Evolutionary conservation across 2,888 invertebrate species (phyloP), one percentile per base, ranked within the genome.

Genomic region (Drosophila nigricruria): DNA sequence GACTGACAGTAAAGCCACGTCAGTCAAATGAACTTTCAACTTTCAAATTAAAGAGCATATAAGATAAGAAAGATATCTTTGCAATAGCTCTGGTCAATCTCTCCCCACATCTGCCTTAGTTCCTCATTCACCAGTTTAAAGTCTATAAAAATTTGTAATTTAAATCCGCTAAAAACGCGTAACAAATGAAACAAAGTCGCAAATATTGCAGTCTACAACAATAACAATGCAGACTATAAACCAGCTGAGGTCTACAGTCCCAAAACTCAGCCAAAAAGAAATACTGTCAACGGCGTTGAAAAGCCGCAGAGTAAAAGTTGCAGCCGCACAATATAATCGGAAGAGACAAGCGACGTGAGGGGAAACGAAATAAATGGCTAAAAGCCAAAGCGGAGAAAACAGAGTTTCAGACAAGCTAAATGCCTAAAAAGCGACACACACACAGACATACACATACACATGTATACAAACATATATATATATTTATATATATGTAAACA

Each of bases 351-450:
- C 38, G 56, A 23, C 61, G 5, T 0, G 4, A 0, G 50, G 59
- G 42, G 38, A 54, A 54, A 43, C 50, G 70, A 70, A 76, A 70
- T 75, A 65, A 75, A 76, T 76, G 74, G 61, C 76, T 53, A 69
- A 75, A 70, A 53, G 62, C 38, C 56, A 56, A 32, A 59, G 34
- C 47, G 38, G n/a, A 56, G 16, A 50, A 20, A n/a, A 32, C 40
- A 23, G 38, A 59, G 70, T 30, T 69, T 18, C 36, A 71, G 23
- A 42, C 49, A 54, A 71, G 66, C 61, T 50, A 60, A 68, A 49
- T 18, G 81, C 77, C 81, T 73, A 69, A 77, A 63, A 63, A 43
- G 30, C 60, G 38, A 34, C 4, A 57, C 50, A 59, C 16, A 47
- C 40, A 42, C n/a, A 23, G 30, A 36, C 3, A 60, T 38, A 60